Percentiles rank a stretch among this genome's conserved stretches.
Conservation (phyloP, 2,113 vertebrate species). For the Rattus rattus region DNA sequence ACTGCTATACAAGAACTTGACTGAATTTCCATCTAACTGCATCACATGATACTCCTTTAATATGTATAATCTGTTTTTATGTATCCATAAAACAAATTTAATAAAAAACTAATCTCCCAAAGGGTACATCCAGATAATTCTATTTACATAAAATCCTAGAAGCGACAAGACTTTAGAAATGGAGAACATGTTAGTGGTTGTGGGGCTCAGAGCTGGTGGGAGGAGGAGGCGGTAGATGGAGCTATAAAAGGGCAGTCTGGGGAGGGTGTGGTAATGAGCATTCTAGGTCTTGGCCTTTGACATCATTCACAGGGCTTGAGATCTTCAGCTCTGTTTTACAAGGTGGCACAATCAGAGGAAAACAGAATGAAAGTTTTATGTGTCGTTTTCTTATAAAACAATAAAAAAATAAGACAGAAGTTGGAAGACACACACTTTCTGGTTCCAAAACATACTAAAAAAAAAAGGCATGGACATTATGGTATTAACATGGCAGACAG, state of each 20-base stretch:
- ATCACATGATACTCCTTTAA: neutral
- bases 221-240: neutral
- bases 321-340: neutral
- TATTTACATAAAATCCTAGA: slow-evolving; percentile 34
- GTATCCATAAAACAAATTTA: neutral
- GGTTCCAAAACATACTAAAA: slow-evolving; percentile 19
- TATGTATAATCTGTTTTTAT: neutral
- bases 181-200: neutral
- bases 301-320: neutral
- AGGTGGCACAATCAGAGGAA: neutral
- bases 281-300: neutral
- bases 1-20: neutral
- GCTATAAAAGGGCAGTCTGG: accelerated
- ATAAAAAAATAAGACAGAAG: slow-evolving; percentile 2
- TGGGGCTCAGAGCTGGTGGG: neutral
- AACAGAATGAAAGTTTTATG: neutral
- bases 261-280: neutral
- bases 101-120: slow-evolving; percentile 9
- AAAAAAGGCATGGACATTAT: neutral
- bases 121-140: slow-evolving; percentile 26
- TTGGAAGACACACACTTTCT: neutral
- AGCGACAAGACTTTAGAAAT: slow-evolving; percentile 16
- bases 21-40: slow-evolving; percentile 49
- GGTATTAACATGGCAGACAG: neutral
- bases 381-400: slow-evolving; percentile 1